These are phyloP conservation scores for Tetragonula clypearis DNA, from an alignment of 1,140 invertebrate species.

Conservation along the genomic window DNA sequence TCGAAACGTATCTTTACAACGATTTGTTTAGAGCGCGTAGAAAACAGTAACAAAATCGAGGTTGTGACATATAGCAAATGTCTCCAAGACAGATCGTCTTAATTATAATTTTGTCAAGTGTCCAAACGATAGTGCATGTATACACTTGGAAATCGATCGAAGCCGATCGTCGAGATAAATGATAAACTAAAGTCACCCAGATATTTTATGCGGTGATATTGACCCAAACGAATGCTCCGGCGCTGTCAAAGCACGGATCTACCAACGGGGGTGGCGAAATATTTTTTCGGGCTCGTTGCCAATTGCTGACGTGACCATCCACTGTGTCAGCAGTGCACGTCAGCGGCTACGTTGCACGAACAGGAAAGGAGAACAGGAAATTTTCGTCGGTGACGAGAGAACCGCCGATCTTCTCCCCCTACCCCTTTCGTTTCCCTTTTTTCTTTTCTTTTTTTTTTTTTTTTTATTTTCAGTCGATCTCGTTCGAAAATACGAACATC, in stretches of 20 bases:
- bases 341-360: conserved; percentile 48
- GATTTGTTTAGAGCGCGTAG: no score
- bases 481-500: conserved; percentile 28
- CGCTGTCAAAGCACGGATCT: conserved; percentile 43
- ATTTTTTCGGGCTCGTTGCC: conserved; percentile 63
- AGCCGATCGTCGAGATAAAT: neutral
- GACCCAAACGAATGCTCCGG: conserved; percentile 24
- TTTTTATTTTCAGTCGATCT: neutral
- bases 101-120: no score
- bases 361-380: conserved; percentile 23
- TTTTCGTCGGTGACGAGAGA: conserved; percentile 25
- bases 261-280: conserved; percentile 37
- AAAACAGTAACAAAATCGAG: no score
- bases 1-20: no score
- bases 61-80: no score
- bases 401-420: neutral
- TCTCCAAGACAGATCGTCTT: no score
- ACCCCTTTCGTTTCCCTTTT: no score
- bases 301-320: conserved; percentile 54
- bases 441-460: neutral
- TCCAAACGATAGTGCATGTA: no score
- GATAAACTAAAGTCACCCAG: conserved; percentile 24
- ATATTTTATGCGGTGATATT: conserved; percentile 42
- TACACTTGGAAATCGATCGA: neutral
- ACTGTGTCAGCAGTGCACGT: conserved; percentile 54